Base-by-base conservation (phyloP, 2,888 invertebrate genomes). In the Aporophyla nigra region DNA sequence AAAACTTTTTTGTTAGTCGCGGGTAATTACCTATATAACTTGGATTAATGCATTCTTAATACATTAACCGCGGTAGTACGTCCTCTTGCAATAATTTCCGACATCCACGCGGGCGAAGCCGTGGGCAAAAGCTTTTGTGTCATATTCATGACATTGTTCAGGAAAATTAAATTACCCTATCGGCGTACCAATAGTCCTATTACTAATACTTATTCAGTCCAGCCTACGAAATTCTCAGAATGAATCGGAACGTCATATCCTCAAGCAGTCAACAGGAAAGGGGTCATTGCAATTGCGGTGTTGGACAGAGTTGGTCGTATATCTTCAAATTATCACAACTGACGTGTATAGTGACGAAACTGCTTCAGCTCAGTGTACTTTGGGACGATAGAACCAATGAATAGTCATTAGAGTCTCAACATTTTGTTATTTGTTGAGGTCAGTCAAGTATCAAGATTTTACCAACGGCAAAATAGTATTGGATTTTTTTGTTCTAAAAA, bases 241-340 rank as follows among this genome's bases (percentile, higher is more conserved):
- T 59, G 63, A 84, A 71, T 69, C 61, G 66, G 24, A 68, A 58
- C 61, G 61, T 80, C 59, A 74, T 61, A 56, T 66, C 59, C 59
- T 71, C 51, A 24, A 46, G 14, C 58, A 19, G 24, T 24, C 58
- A 62, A 83, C 84, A 70, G 82, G 84, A 82, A 69, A 24, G 51
- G 5, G 71, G 80, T 74, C 84, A 84, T 82, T 82, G 82, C 80
- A 79, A 83, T 67, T 51, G 80, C 46, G 58, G 4, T 53, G 56
- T 12, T 68, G 21, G 40, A 21, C 59, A 21, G 49, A 53, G 53
- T 46, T 63, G 33, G 79, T 80, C 80, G 40, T 82, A 84, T 71
- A 84, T 82, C 82, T 84, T 84, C 74, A 21, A 80, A 74, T 82
- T 74, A 84, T 40, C 1, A 58, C 40, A 33, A 21, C 56, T 58